Evolutionary conservation across 2,888 invertebrate species (phyloP), one percentile per base, ranked within the genome.

Genomic region (Adela reaumurella): DNA sequence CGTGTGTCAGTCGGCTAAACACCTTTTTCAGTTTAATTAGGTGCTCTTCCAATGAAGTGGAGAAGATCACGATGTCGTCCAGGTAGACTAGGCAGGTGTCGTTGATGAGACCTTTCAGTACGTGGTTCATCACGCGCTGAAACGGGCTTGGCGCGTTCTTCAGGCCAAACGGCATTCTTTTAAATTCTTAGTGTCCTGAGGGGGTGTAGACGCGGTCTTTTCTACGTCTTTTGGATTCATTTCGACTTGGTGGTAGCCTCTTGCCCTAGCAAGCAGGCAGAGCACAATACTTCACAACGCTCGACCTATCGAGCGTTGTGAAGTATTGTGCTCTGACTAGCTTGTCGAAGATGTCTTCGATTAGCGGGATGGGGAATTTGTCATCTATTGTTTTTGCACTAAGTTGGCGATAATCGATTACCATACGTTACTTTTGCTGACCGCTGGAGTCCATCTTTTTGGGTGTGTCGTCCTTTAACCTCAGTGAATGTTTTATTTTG

Each of bases 141-240:
- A 60, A 60, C 11, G 56, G 58, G 1, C 55, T 29, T 3, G 50
- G 48, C 1, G 53, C 49, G 43, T 55, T 55, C 11, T 46, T 17
- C 2, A 59, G 45, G 4, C 58, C 58, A 46, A 57, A 53, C 0
- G 53, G 52, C 53, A 59, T 52, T 1, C 52, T 42, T n/a, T 46
- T 49, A 44, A 52, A 58, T 43, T 57, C 52, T 18, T 44, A 57
- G 6, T 54, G 47, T 6, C 58, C 55, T 20, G 45, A 17, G 2
- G 43, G 52, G 8, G 53, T 52, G 8, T 28, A 48, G 44, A 55
- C 1, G 56, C 55, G 1, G 58, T 59, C 46, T 57, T 57, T 6
- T 45, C 47, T n/a, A 46, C 24, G 28, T 57, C 55, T 24, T 48
- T 43, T 17, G 49, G 48, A 17, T 50, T 49, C 47, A 61, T 53